Evolutionary conservation across 2,797 vertebrate species (phyloP).

Genomic region (Enteromius radiatus): DNA sequence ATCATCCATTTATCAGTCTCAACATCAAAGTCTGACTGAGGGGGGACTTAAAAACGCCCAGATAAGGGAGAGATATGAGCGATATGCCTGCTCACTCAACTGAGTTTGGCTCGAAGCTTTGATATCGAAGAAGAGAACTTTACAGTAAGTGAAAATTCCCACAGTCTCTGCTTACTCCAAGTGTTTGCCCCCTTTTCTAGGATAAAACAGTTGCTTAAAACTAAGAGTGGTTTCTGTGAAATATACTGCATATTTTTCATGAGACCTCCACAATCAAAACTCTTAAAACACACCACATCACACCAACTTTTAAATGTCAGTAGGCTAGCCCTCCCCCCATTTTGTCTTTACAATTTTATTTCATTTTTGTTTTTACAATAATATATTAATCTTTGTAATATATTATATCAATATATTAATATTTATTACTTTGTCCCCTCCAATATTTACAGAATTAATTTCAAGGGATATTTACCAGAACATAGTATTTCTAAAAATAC

Average conservation of each 20-base stretch:
- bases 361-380: neutral
- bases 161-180: neutral
- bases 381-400: neutral
- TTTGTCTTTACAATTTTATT: neutral
- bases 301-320: neutral
- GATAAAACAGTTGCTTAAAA: constrained; percentile 16
- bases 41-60: constrained; percentile 32
- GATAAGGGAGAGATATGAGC: constrained; percentile 40
- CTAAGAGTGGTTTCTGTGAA: neutral
- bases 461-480: no score
- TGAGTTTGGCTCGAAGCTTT: constrained; percentile 26
- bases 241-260: neutral
- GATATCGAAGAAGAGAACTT: constrained; percentile 14
- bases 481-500: no score
- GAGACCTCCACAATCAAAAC: neutral
- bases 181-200: constrained; percentile 25
- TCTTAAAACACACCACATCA: neutral
- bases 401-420: no score
- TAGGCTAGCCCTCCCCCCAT: neutral
- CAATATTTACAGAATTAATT: neutral
- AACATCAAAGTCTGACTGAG: constrained; percentile 51
- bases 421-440: no score
- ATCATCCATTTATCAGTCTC: constrained; percentile 38
- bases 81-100: constrained; percentile 35
- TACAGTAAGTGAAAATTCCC: neutral